Conservation (phyloP, 2,888 invertebrate species). For the Dione juno region DNA sequence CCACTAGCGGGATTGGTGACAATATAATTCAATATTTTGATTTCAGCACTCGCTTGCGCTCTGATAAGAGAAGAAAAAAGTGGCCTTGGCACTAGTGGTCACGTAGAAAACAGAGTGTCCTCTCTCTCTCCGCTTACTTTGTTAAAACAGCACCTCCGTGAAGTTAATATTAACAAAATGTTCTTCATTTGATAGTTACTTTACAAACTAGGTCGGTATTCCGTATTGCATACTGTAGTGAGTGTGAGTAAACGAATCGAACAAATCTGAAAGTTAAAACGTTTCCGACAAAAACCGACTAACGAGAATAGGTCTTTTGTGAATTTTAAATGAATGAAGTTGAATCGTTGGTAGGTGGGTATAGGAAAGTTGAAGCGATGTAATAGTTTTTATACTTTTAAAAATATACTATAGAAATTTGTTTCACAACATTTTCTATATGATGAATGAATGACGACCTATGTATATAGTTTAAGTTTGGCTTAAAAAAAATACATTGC, state of each 20-base stretch:
- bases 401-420: not conserved
- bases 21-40: too few species aligned
- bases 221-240: not conserved
- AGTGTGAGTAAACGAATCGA: conserved; percentile 12
- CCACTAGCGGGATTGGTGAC: too few species aligned
- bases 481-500: too few species aligned
- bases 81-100: too few species aligned
- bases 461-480: too few species aligned
- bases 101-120: too few species aligned
- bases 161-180: not conserved
- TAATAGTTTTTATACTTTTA: not conserved
- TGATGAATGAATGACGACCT: too few species aligned
- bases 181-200: not conserved
- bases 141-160: too few species aligned
- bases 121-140: too few species aligned
- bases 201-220: conserved; percentile 13
- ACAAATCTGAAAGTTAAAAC: conserved; percentile 23
- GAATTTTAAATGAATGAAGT: conserved; percentile 18
- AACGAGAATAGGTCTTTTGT: conserved; percentile 19
- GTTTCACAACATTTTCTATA: too few species aligned
- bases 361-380: not conserved
- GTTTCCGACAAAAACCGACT: conserved; percentile 10
- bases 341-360: not conserved
- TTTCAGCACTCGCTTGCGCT: too few species aligned
- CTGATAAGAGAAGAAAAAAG: too few species aligned